Evolutionary conservation across 2,888 invertebrate genomes (phyloP).

Genomic region (Abrostola triplasia): DNA sequence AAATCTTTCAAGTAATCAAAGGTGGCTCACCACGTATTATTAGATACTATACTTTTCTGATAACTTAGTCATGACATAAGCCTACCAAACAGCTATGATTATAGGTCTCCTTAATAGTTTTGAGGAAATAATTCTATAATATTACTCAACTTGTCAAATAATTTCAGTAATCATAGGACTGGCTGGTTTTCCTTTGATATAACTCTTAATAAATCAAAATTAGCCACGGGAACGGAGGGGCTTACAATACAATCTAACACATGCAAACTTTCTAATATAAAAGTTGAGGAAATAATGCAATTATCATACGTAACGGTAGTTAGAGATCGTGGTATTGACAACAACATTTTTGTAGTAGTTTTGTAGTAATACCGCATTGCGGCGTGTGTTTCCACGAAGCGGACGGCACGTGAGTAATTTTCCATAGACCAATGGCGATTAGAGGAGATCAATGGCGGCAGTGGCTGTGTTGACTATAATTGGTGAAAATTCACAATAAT

Average conservation of each 20-base stretch:
- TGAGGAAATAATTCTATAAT: no score
- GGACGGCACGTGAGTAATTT: conserved; percentile 53
- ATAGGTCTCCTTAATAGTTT: background rate
- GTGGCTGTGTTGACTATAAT: conserved; percentile 48
- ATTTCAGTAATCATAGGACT: no score
- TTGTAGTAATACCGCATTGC: conserved; percentile 56
- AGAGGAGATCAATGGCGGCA: conserved; percentile 49
- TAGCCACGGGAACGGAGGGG: background rate
- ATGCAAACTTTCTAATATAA: background rate
- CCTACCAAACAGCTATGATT: background rate
- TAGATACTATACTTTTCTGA: background rate
- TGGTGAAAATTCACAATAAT: conserved; percentile 55
- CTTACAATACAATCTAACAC: background rate
- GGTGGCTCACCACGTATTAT: conserved; percentile 5
- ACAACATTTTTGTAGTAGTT: conserved; percentile 12
- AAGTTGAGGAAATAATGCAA: background rate
- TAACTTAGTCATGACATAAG: background rate
- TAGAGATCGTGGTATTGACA: background rate
- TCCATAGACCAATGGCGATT: conserved; percentile 49
- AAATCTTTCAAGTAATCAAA: conserved; percentile 2
- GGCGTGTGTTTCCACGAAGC: conserved; percentile 55
- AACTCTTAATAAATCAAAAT: background rate
- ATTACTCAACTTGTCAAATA: no score
- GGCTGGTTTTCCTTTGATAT: background rate
- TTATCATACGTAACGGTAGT: background rate